Evolutionary conservation across 2,113 vertebrate species (phyloP).

Genomic region (Otus sunia): DNA sequence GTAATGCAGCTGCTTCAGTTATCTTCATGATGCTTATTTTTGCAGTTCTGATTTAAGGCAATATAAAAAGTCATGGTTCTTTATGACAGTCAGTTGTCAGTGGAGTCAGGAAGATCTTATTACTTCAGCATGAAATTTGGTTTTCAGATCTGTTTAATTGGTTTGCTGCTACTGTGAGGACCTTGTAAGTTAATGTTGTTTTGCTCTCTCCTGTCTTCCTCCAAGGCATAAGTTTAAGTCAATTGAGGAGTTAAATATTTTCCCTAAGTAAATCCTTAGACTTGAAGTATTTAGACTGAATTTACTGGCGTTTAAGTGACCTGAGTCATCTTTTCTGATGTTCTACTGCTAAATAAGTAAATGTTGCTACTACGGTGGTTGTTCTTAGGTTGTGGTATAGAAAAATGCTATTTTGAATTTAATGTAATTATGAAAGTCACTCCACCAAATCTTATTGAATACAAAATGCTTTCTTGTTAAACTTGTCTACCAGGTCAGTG

Average conservation of each 20-base stretch:
- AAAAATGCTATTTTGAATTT: neutral
- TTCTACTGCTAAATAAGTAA: neutral
- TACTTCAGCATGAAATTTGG: neutral
- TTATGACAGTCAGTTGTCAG: neutral
- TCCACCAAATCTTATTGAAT: neutral
- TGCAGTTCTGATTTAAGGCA: neutral
- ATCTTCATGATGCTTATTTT: neutral
- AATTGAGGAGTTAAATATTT: too few species aligned
- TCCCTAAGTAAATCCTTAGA: neutral
- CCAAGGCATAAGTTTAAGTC: neutral
- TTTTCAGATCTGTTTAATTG: neutral
- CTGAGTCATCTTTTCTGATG: neutral
- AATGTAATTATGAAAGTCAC: neutral
- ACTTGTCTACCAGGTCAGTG: rapidly evolving
- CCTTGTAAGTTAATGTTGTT: neutral
- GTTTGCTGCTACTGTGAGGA: neutral
- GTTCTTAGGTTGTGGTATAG: neutral
- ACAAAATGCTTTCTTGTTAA: neutral
- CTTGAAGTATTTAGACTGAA: neutral
- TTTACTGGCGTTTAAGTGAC: neutral
- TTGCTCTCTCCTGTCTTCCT: neutral
- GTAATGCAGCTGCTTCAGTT: neutral
- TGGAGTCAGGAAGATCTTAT: neutral
- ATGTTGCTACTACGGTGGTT: neutral
- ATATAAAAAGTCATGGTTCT: neutral